Base-by-base conservation (phyloP, 2,797 vertebrate species). In the Australoheros facetus region DNA sequence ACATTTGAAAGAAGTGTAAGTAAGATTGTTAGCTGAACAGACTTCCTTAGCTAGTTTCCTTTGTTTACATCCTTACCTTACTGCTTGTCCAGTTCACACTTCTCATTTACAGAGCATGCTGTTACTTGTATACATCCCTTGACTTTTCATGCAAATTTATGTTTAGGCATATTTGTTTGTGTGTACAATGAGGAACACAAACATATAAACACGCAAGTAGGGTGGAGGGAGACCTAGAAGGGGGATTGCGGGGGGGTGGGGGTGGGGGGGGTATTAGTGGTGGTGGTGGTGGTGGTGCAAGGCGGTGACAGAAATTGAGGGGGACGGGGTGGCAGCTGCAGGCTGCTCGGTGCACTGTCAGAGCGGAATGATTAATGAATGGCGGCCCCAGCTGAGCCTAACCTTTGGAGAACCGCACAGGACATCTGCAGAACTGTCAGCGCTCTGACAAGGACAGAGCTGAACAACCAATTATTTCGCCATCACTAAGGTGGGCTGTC, bases 391-490 rank as follows among this genome's bases (percentile, higher is more conserved):
- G 97, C 97, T 98, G 97, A 98, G 97, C 95, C 96, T 99, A 98
- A 99, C 98, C 98, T 99, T 99, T 99, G 98, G 98, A 98, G 98
- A 98, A 97, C 97, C 86, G 96, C 97, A 96, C 98, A 99, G 98
- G 98, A 98, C 98, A 98, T 99, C 98, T 98, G 98, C 97, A 97
- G 96, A 97, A 98, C 98, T 99, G 98, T 99, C 98, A 99, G 96
- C 93, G 96, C 97, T 97, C 97, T 99, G 98, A 99, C 98, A 99
- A 99, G 98, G 98, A 99, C 98, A 97, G 97, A 98, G 98, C 98
- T 98, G 98, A 99, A 98, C 98, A 98, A 99, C 98, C 98, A 99
- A 99, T 99, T 99, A 99, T 99, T 98, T 98, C 97, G 97, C 97
- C 98, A 98, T 99, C 98, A 98, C 97, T 98, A 98, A 98, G 98